Evolutionary conservation across 2,797 vertebrate species (phyloP).

Genomic region (Gambusia yucatana): DNA sequence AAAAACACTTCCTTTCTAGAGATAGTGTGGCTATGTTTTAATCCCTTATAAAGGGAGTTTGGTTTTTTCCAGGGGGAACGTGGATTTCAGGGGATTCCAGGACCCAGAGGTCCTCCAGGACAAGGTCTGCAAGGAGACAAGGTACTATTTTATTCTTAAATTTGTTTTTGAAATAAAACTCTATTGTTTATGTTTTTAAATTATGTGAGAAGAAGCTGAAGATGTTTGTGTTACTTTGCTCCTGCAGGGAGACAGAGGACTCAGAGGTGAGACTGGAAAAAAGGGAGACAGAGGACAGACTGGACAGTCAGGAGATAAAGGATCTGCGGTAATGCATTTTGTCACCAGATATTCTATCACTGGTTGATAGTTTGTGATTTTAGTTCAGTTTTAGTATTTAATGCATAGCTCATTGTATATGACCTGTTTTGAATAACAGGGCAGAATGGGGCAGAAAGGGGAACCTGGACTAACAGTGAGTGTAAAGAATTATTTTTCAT

Average conservation of each 20-base stretch:
- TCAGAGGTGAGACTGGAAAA: slow-evolving; percentile 81
- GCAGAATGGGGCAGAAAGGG: slow-evolving; percentile 83
- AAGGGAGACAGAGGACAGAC: slow-evolving; percentile 84
- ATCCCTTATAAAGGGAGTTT: not conserved
- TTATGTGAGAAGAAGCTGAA: not conserved
- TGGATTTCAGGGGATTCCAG: slow-evolving; percentile 84
- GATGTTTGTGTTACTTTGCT: not conserved
- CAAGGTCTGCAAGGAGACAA: slow-evolving; percentile 85
- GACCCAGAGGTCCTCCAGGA: slow-evolving; percentile 82
- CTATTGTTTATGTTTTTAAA: not conserved
- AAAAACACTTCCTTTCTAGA: not conserved
- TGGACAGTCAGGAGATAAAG: slow-evolving; percentile 80
- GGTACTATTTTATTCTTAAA: slow-evolving; percentile 67
- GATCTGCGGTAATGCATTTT: slow-evolving; percentile 66
- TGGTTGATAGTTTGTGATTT: not conserved
- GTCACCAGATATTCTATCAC: not conserved
- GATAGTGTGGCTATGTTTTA: not conserved
- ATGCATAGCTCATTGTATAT: not conserved
- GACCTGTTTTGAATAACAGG: slow-evolving; percentile 75
- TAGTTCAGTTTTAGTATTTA: not conserved
- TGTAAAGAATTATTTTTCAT: slow-evolving; percentile 22
- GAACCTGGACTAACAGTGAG: slow-evolving; percentile 87
- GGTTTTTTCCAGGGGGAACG: slow-evolving; percentile 81
- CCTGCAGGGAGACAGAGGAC: slow-evolving; percentile 85
- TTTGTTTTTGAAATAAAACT: not conserved